Conservation (phyloP, 2,113 vertebrate species). For the Podocnemis expansa region DNA sequence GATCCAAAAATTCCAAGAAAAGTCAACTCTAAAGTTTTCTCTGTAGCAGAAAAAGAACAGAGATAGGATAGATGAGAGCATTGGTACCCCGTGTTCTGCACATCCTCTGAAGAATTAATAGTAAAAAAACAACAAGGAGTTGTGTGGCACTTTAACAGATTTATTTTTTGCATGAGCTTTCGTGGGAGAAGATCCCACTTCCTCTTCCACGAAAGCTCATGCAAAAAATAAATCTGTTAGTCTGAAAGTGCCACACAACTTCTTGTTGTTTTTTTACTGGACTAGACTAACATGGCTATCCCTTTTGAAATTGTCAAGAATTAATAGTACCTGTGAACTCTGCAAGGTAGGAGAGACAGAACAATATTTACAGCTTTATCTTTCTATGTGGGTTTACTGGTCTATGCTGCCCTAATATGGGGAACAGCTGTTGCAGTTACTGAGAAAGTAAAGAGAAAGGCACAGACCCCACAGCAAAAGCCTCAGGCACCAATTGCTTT, state of each 20-base stretch:
- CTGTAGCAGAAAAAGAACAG: background rate
- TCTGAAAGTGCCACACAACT: too few species aligned
- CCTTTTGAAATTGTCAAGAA: too few species aligned
- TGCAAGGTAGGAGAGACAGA: background rate
- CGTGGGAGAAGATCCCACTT: too few species aligned
- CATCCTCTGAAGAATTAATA: background rate
- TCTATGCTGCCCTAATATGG: background rate
- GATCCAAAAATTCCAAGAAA: background rate
- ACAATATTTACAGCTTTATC: background rate
- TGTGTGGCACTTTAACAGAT: too few species aligned
- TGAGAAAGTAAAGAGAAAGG: background rate
- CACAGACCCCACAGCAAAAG: background rate
- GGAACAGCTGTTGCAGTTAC: background rate
- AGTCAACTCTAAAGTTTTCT: background rate
- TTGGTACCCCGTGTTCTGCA: background rate
- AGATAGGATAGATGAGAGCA: background rate
- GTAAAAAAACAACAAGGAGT: too few species aligned
- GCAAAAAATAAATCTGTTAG: too few species aligned
- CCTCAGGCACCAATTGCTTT: background rate
- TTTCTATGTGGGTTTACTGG: background rate
- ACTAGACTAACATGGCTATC: too few species aligned
- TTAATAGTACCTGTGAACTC: background rate
- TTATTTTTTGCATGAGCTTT: too few species aligned
- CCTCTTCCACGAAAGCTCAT: too few species aligned
- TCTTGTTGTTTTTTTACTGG: too few species aligned